phyloP scores from a whole-genome alignment of 2,797 vertebrate species.

The Antrozous pallidus region DNA sequence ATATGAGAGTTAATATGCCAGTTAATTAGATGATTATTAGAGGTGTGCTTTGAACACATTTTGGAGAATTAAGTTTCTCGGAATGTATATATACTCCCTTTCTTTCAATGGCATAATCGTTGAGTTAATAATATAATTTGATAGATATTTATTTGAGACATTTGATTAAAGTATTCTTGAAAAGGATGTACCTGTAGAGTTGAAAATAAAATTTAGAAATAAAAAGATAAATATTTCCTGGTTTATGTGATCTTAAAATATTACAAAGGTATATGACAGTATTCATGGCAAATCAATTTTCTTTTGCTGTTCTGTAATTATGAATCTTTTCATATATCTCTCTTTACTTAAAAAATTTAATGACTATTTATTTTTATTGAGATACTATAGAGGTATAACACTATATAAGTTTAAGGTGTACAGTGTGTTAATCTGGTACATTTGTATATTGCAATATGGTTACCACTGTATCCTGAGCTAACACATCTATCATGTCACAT shows the following conservation, averaged over 20 bases:
- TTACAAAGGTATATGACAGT: background rate
- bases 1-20: constrained; percentile 15
- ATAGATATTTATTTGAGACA: background rate
- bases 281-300: background rate
- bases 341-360: background rate
- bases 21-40: background rate
- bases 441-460: background rate
- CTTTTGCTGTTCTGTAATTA: background rate
- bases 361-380: background rate
- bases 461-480: background rate
- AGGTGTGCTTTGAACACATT: background rate
- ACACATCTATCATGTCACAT: background rate
- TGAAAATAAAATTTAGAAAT: background rate
- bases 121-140: constrained; percentile 28
- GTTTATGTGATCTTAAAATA: background rate
- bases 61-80: background rate
- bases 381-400: background rate
- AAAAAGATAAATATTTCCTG: background rate
- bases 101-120: constrained; percentile 8
- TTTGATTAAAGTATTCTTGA: background rate
- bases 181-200: background rate
- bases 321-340: background rate
- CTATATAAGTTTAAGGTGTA: background rate
- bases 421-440: background rate
- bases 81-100: constrained; percentile 28